A percentile compares a stretch with the other conserved stretches of the same genome.
Conservation (phyloP, 2,888 invertebrate species). For the Eumerus sabulonum region DNA sequence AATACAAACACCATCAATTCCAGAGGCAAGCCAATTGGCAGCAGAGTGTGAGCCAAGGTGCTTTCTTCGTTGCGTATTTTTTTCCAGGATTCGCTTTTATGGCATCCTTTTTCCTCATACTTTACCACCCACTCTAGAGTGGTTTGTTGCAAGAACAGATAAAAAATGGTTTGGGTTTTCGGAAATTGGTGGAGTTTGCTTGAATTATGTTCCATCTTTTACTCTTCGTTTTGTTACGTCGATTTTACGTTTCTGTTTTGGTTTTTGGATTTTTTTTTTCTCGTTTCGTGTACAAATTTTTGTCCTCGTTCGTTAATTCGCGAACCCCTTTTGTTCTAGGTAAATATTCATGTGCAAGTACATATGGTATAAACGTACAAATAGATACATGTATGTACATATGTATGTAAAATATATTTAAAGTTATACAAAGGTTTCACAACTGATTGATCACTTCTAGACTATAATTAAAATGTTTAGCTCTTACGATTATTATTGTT, state of each 20-base stretch:
- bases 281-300: conserved; percentile 57
- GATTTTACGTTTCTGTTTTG: conserved; percentile 48
- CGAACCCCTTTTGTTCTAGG: conserved; percentile 28
- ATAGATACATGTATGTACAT: no score
- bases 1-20: conserved; percentile 58
- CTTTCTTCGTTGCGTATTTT: conserved; percentile 23
- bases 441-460: no score
- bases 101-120: conserved; percentile 5
- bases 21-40: conserved; percentile 59
- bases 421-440: no score
- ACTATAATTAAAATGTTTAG: no score
- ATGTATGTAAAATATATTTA: no score
- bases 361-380: no score
- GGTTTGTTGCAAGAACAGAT: conserved; percentile 49
- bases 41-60: conserved; percentile 51
- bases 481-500: no score
- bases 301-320: conserved; percentile 61
- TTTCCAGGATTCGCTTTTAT: conserved; percentile 41
- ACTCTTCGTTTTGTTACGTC: conserved; percentile 64
- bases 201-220: conserved; percentile 68
- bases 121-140: conserved; percentile 19
- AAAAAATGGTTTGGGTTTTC: conserved; percentile 58
- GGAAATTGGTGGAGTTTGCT: conserved; percentile 68
- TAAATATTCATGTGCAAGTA: no score
- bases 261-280: conserved; percentile 37